A percentile compares a stretch with the other conserved stretches of the same genome.
Conservation (phyloP, 2,113 vertebrate species). For the Urocitellus parryii region DNA sequence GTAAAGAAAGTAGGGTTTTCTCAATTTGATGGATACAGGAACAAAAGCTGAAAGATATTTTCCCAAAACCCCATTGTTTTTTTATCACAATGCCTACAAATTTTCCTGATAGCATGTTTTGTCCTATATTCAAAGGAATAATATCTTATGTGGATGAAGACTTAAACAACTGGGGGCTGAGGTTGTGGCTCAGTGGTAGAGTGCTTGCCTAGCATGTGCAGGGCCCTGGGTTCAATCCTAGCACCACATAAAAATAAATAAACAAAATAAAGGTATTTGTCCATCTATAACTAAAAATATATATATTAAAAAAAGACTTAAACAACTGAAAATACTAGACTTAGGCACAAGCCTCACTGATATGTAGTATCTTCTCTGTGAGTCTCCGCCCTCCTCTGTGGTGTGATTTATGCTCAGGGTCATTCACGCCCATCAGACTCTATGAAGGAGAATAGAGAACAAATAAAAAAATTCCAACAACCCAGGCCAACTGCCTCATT, state of each 20-base stretch:
- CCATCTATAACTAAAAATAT: too few species aligned
- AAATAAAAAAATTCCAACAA: neutral
- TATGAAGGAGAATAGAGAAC: neutral
- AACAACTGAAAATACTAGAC: neutral
- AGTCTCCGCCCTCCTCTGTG: neutral
- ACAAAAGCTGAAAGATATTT: constrained; percentile 16
- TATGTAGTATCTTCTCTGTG: neutral
- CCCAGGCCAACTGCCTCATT: neutral
- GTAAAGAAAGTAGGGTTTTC: neutral
- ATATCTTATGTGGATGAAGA: neutral
- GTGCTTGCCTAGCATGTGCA: too few species aligned
- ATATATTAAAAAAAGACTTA: neutral
- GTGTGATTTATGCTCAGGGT: neutral
- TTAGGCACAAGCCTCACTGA: neutral
- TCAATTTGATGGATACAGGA: neutral
- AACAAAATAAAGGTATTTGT: too few species aligned
- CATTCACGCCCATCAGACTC: neutral
- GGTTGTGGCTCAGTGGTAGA: too few species aligned
- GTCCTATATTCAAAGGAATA: neutral
- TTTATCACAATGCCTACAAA: neutral
- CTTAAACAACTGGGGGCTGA: neutral
- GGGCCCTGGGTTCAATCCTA: too few species aligned
- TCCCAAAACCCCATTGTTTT: neutral
- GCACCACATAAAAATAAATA: too few species aligned
- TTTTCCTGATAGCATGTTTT: neutral